Base-by-base conservation (phyloP, 1,140 invertebrate species). In the Luehdorfia chinensis region DNA sequence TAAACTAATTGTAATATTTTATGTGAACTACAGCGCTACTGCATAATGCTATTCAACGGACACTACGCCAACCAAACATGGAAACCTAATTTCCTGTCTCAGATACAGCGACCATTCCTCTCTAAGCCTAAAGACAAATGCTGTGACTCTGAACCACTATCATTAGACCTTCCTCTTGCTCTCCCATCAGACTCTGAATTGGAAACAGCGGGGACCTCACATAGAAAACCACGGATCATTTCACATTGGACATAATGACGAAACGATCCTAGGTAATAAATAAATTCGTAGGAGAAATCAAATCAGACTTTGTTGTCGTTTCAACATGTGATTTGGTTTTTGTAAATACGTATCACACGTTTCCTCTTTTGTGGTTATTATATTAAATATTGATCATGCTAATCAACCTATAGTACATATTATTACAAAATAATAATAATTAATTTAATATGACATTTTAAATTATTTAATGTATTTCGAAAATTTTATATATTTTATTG, bases 71-170 rank as follows among this genome's bases (percentile, higher is more conserved):
- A 70, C 63, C 72, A 74, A 76, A 79, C 78, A 75, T 66, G 70
- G 62, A 83, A 83, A 83, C 78, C 78, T 83, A 83, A 83, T 83
- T 83, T 83, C 78, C 78, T 79, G 78, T 83, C 78, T 79, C 69
- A 83, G 78, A 78, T 79, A 83, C 74, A 62, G 33, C 53, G 54
- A 54, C 53, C 59, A 55, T 66, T 59, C 46, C 64, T 65, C 51
- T 67, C 63, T 73, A 67, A 69, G 70, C 74, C 75, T 70, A 74
- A 83, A 83, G 78, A 83, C 78, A 83, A 83, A 83, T 76, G 74
- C 70, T 59, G 47, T 56, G 52, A 32, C 43, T 41, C 48, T 53
- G 33, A 31, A 16, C 75, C 70, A 76, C 14, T 37, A 5, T 67
- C 56, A 36, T 7, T 25, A 37, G 70, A 75, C 46, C 69, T 49